Conservation (phyloP, 1,140 invertebrate genomes). For the Hypsibius dujardini region DNA sequence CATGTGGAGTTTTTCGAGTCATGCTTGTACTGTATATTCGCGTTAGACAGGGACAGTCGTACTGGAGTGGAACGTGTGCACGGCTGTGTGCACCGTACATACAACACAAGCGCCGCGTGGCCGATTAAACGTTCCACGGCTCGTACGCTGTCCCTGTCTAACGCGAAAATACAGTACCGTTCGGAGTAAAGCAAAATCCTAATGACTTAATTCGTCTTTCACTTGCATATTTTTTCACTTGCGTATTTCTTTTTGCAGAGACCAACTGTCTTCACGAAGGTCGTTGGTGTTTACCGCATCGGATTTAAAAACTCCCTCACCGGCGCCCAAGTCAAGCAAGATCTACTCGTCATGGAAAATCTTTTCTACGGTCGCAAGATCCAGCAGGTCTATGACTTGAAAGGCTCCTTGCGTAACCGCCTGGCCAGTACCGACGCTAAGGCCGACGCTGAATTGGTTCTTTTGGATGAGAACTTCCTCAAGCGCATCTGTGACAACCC, state of each 20-base stretch:
- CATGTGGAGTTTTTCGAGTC: no score
- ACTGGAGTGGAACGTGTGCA: no score
- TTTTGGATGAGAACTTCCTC: conserved; percentile 87
- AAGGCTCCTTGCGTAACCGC: conserved; percentile 81
- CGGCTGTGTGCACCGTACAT: no score
- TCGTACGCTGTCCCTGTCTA: no score
- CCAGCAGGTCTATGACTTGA: conserved; percentile 74
- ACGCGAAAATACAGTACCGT: no score
- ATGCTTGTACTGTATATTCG: no score
- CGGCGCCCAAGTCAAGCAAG: conserved; percentile 45
- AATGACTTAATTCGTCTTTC: not conserved
- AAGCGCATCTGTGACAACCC: conserved; percentile 79
- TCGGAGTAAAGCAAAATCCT: no score
- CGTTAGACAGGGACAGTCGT: no score
- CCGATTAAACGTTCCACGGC: no score
- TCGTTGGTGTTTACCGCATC: conserved; percentile 70
- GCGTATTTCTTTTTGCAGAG: conserved; percentile 36
- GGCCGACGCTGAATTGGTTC: conserved; percentile 55
- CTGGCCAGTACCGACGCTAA: conserved; percentile 49
- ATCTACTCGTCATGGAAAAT: conserved; percentile 90
- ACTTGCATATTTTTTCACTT: conserved; percentile 26
- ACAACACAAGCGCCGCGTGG: no score
- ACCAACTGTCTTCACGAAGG: conserved; percentile 71
- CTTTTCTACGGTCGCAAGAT: conserved; percentile 65
- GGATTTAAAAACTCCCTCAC: conserved; percentile 50